These are phyloP conservation scores for Plecotus auritus DNA, from an alignment of 2,113 vertebrate species.

Conservation along the genomic window DNA sequence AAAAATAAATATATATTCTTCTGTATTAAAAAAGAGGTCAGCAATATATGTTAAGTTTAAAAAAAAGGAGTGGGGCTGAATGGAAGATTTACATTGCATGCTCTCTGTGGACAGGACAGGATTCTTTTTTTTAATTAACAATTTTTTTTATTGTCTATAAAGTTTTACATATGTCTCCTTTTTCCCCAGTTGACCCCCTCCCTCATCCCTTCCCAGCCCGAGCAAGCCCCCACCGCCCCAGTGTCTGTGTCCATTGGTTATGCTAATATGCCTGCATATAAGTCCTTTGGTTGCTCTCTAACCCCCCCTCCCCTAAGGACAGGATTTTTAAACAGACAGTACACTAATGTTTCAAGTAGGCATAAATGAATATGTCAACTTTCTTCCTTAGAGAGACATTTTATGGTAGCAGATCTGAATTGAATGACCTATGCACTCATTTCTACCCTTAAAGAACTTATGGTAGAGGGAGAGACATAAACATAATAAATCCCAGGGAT, in stretches of 20 bases:
- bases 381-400: neutral
- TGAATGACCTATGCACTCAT: neutral
- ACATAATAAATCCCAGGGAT: neutral
- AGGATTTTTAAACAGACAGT: neutral
- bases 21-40: neutral
- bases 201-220: no score
- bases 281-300: no score
- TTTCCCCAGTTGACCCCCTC: no score
- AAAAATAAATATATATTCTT: slow-evolving; percentile 12
- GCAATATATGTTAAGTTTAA: neutral
- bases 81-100: neutral
- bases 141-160: no score
- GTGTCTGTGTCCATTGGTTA: no score
- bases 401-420: neutral
- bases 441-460: neutral
- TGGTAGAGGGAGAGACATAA: neutral
- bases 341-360: neutral
- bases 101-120: neutral
- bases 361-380: neutral
- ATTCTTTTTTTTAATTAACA: neutral
- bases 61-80: neutral
- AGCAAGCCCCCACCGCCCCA: no score
- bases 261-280: no score
- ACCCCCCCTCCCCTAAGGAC: no score
- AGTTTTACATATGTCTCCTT: no score